Evolutionary conservation across 2,797 vertebrate genomes (phyloP), one percentile per base, ranked within the genome.

Genomic region (Amazonetta brasiliensis): DNA sequence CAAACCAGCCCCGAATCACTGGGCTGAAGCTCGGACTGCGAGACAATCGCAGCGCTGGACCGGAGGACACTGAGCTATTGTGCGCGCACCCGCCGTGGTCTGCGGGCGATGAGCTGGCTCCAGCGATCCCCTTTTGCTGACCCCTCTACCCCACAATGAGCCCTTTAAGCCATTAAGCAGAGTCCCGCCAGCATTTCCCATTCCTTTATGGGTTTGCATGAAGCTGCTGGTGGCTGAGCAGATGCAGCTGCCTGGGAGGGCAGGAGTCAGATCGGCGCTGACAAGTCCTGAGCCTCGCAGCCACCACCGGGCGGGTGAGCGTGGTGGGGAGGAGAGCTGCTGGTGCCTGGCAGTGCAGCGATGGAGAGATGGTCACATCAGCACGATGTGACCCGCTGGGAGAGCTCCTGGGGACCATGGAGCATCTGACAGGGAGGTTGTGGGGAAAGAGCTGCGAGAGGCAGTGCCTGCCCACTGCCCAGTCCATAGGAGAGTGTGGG

Each of bases 41-140:
- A 93, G 64, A 97, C 67, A 92, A 94, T 92, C 12, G 2, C 82
- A 5, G 25, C 60, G 71, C 26, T 48, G 9, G 75, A 41, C 39
- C 3, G 8, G n/a, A 58, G 58, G 85, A 98, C 97, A 97, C 94
- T 72, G 89, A 83, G 78, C 84, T 89, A 87, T 93, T 96, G 96
- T 97, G 96, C 31, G 50, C 3, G 15, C 48, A 91, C 66, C 91
- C n/a, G 88, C 50, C 26, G 3, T 33, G 89, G 37, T 77, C 72
- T 46, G 14, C 86, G 37, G 0, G 93, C 68, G 44, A 84, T 55
- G 92, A 62, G 92, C 92, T 56, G 76, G 82, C 72, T 62, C 78
- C 60, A 74, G 96, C 68, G 78, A 83, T 68, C 71, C 75, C 87
- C 71, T 89, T 68, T 79, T 6, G 6, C 86, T 96, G 97, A 92